Conservation (phyloP, 2,797 vertebrate genomes). For the Varecia variegata region DNA sequence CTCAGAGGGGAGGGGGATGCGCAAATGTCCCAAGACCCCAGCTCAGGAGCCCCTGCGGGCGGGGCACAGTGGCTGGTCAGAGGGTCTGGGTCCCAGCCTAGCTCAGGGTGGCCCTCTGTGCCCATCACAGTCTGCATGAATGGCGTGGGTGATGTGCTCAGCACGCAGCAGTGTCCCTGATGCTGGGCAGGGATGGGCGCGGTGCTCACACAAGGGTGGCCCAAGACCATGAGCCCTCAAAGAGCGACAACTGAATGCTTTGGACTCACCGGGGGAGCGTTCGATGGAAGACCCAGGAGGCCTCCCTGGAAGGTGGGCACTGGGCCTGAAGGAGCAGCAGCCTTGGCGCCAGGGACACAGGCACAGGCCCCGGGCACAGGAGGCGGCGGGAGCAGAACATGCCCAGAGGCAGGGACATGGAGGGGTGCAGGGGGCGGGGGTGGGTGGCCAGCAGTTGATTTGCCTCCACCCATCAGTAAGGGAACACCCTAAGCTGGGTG, state of each 20-base stretch:
- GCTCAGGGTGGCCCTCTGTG: not conserved
- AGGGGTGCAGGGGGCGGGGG: rapidly evolving
- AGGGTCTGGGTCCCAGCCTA: not conserved
- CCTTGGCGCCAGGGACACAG: not conserved
- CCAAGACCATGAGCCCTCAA: not conserved
- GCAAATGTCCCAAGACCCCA: rapidly evolving
- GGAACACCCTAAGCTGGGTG: not conserved
- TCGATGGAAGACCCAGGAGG: not conserved
- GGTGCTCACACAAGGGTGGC: not conserved
- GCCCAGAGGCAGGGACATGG: not conserved
- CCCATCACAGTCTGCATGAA: not conserved
- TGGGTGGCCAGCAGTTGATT: not conserved
- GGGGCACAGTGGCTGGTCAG: not conserved
- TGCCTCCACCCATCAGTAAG: not conserved
- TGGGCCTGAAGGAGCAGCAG: not conserved
- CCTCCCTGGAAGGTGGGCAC: not conserved
- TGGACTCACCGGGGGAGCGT: not conserved
- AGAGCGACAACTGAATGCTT: not conserved
- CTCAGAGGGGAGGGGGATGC: not conserved
- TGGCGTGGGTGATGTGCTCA: rapidly evolving
- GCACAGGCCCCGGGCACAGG: too few species aligned
- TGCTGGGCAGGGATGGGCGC: not conserved
- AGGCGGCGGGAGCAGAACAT: too few species aligned
- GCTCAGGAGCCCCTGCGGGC: too few species aligned
- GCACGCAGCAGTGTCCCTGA: rapidly evolving